Percentiles rank a stretch among this genome's conserved stretches.
These are phyloP conservation scores for Gracilinanus agilis DNA, from an alignment of 2,113 vertebrate species.

Conservation along the genomic window DNA sequence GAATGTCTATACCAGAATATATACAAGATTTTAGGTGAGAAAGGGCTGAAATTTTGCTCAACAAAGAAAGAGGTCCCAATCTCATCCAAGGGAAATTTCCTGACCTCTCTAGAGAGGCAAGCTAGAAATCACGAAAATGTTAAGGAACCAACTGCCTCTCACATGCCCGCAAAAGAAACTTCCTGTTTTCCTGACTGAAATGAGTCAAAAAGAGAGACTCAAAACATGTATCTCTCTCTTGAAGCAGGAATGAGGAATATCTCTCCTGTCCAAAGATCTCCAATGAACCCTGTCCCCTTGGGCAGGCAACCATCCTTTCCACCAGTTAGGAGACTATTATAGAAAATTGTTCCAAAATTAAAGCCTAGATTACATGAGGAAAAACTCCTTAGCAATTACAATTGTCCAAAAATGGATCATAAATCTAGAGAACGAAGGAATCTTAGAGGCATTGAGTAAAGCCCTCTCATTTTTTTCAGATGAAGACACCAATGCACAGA, in stretches of 20 bases:
- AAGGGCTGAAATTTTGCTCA: not conserved
- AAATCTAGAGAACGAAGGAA: not conserved
- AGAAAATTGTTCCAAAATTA: not conserved
- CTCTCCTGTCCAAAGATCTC: not conserved
- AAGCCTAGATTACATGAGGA: not conserved
- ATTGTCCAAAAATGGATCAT: not conserved
- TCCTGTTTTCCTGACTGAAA: not conserved
- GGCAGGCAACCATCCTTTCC: not conserved
- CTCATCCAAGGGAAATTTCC: not conserved
- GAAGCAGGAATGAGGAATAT: not conserved
- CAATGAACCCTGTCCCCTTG: not conserved
- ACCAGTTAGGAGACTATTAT: not conserved
- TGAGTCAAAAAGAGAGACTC: not conserved
- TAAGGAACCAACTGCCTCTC: not conserved
- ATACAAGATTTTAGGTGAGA: not conserved
- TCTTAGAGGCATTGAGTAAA: not conserved
- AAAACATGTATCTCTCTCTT: not conserved
- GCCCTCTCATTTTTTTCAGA: not conserved
- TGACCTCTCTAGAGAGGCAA: not conserved
- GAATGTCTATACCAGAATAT: not conserved
- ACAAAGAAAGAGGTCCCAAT: not conserved
- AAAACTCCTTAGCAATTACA: not conserved
- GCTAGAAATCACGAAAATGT: not conserved
- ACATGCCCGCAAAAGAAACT: not conserved
- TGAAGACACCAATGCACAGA: not conserved